Conservation (phyloP, 1,140 invertebrate genomes). For the Armadillidium nasatum region DNA sequence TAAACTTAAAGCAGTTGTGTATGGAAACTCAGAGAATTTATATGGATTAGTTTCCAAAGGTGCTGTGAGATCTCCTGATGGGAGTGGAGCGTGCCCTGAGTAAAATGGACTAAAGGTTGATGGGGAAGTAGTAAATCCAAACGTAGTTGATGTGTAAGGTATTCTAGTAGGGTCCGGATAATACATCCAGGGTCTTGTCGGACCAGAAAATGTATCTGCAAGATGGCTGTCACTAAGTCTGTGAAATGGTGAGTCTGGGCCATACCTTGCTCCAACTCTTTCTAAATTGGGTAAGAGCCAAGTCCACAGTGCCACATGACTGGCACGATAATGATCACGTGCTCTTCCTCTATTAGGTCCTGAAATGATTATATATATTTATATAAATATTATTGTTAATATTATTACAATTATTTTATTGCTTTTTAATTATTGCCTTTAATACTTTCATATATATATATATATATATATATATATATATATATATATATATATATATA, state of each 20-base stretch:
- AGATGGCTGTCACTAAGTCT: constrained; percentile 46
- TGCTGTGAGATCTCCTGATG: constrained; percentile 12
- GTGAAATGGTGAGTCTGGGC: constrained; percentile 40
- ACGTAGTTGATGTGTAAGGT: not conserved
- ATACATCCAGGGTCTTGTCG: constrained; percentile 36
- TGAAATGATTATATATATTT: not conserved
- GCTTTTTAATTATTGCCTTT: too few species aligned
- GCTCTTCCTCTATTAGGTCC: constrained; percentile 40
- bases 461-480: too few species aligned
- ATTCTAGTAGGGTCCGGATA: constrained; percentile 33
- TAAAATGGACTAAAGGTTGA: constrained; percentile 24
- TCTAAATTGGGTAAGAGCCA: constrained; percentile 55
- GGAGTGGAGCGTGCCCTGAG: constrained; percentile 23
- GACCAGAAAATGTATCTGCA: constrained; percentile 41
- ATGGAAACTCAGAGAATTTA: constrained; percentile 50
- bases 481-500: too few species aligned
- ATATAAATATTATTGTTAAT: not conserved
- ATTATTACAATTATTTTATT: not conserved
- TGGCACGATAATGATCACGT: constrained; percentile 55
- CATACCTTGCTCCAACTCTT: constrained; percentile 35
- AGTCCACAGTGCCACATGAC: constrained; percentile 56
- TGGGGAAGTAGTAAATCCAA: not conserved
- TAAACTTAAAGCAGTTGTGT: constrained; percentile 82
- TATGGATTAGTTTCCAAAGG: not conserved
- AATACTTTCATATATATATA: too few species aligned